phyloP scores from a whole-genome alignment of 2,888 invertebrate species.

The Caenorhabditis becei region DNA sequence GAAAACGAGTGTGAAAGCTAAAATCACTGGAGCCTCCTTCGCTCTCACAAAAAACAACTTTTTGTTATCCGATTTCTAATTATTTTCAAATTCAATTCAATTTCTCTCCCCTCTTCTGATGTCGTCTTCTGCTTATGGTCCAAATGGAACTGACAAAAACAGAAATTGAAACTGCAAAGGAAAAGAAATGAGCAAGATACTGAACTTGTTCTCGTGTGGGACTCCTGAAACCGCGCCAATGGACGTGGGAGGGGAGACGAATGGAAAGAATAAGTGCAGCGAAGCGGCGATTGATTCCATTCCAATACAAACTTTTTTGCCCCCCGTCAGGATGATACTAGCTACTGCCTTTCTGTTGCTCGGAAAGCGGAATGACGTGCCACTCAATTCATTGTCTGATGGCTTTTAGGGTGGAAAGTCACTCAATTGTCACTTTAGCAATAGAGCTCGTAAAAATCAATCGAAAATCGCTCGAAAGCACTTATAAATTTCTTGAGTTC shows the following conservation, averaged over 20 bases:
- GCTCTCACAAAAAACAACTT: constrained; percentile 44
- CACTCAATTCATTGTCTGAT: neutral
- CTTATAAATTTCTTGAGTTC: neutral
- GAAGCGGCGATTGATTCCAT: constrained; percentile 55
- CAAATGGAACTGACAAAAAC: constrained; percentile 39
- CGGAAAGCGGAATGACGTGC: constrained; percentile 34
- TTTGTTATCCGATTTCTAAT: constrained; percentile 51
- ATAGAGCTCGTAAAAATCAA: too few relatives aligned
- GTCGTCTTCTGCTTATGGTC: neutral
- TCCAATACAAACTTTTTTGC: constrained; percentile 53
- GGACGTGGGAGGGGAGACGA: constrained; percentile 30
- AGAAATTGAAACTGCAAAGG: constrained; percentile 16
- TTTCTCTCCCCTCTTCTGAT: constrained; percentile 10
- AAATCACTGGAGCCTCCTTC: constrained; percentile 2
- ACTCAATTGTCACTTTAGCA: neutral
- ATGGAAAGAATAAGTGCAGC: constrained; percentile 59
- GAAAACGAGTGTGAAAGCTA: neutral
- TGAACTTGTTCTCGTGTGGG: constrained; percentile 33
- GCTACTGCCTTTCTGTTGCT: neutral
- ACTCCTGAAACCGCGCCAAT: constrained; percentile 17
- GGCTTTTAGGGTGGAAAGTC: neutral
- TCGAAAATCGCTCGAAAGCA: neutral
- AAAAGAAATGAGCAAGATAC: constrained; percentile 12
- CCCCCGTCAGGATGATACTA: constrained; percentile 44
- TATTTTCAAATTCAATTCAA: constrained; percentile 42